Conservation (phyloP, 2,888 invertebrate genomes). For the Dryocosmus kuriphilus region DNA sequence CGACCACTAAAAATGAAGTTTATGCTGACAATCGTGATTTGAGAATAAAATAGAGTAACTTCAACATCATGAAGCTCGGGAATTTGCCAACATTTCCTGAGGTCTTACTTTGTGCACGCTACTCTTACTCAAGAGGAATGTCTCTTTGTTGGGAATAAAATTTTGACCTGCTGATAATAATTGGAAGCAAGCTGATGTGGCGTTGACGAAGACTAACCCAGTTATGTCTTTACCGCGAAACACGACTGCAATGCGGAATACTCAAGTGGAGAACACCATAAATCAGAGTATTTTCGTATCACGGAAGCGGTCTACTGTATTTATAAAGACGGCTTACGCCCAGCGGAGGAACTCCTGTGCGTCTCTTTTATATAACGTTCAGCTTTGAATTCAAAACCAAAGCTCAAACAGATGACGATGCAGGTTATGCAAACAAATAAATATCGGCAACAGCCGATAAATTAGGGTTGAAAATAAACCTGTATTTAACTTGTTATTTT, state of each 20-base stretch:
- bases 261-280: slow-evolving; percentile 61
- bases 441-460: slow-evolving; percentile 10
- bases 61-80: no score
- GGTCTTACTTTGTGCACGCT: no score
- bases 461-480: not conserved
- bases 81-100: no score
- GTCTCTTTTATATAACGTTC: not conserved
- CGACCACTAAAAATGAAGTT: not conserved
- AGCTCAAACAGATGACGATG: slow-evolving; percentile 11
- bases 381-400: not conserved
- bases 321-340: slow-evolving; percentile 63
- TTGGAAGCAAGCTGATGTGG: not conserved
- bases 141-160: not conserved
- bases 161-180: not conserved
- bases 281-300: slow-evolving; percentile 75
- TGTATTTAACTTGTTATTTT: not conserved
- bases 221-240: slow-evolving; percentile 52
- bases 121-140: not conserved
- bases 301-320: slow-evolving; percentile 70
- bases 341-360: not conserved
- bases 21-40: not conserved
- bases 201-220: slow-evolving; percentile 51
- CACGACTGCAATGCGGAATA: slow-evolving; percentile 49
- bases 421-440: slow-evolving; percentile 11
- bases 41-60: no score